Conservation (phyloP, 2,888 invertebrate genomes). For the Drosophila tanythrix region DNA sequence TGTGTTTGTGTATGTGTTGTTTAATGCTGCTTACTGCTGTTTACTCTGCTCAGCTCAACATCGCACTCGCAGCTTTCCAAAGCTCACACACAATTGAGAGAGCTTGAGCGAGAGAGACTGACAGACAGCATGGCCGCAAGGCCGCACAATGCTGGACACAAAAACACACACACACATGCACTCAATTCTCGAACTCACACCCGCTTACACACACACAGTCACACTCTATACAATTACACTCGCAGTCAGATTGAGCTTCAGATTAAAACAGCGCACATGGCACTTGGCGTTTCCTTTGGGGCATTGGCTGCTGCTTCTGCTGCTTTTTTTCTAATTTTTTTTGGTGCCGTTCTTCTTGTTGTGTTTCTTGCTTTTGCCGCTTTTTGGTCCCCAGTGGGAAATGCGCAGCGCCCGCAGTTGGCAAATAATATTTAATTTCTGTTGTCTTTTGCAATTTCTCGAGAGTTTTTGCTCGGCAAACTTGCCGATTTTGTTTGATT, state of each 20-base stretch:
- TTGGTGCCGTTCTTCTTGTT: slow-evolving; percentile 22
- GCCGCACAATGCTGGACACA: slow-evolving; percentile 54
- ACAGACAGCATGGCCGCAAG: slow-evolving; percentile 60
- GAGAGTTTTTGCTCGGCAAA: slow-evolving; percentile 36
- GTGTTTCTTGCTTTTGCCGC: slow-evolving; percentile 39
- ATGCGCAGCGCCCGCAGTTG: slow-evolving; percentile 68
- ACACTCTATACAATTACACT: slow-evolving; percentile 32
- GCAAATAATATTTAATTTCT: slow-evolving; percentile 63
- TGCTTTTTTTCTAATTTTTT: slow-evolving; percentile 15
- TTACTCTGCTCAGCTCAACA: slow-evolving; percentile 38
- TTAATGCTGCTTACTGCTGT: slow-evolving; percentile 33
- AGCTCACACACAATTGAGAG: slow-evolving; percentile 43
- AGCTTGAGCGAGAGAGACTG: slow-evolving; percentile 24
- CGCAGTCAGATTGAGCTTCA: slow-evolving; percentile 54
- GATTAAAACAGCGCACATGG: slow-evolving; percentile 68
- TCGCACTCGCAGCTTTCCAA: slow-evolving; percentile 50
- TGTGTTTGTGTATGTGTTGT: slow-evolving; percentile 59
- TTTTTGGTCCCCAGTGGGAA: slow-evolving; percentile 71
- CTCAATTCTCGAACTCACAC: neutral
- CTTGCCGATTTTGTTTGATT: slow-evolving; percentile 38
- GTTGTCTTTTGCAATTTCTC: slow-evolving; percentile 41
- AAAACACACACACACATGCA: neutral
- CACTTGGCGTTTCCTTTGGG: slow-evolving; percentile 72
- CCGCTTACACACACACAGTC: slow-evolving; percentile 12
- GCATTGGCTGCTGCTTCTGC: slow-evolving; percentile 33